These are phyloP conservation scores for Cryptocheilus praepositus DNA, from an alignment of 2,888 invertebrate genomes.

Conservation along the genomic window DNA sequence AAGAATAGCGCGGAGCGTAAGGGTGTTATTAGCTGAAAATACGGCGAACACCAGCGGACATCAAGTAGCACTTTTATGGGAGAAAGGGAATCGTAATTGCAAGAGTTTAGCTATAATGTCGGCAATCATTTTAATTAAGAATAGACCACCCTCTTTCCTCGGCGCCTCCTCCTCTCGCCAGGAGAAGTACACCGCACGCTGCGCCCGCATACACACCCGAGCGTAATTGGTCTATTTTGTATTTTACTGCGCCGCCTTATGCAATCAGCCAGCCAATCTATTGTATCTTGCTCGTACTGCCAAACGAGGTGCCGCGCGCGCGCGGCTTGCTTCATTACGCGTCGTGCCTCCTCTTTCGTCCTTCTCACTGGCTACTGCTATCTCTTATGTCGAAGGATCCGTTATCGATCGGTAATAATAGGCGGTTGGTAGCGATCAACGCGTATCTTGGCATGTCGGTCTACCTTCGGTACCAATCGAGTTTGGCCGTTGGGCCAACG, in stretches of 20 bases:
- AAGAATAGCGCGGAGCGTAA: constrained; percentile 62
- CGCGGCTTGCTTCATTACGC: background rate
- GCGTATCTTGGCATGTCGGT: background rate
- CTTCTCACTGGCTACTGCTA: no score
- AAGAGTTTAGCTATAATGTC: constrained; percentile 68
- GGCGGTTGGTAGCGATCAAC: background rate
- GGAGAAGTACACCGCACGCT: constrained; percentile 31
- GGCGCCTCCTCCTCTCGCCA: constrained; percentile 27
- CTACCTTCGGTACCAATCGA: no score
- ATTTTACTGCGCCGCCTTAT: constrained; percentile 47
- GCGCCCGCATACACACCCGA: constrained; percentile 44
- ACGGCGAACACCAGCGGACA: constrained; percentile 62
- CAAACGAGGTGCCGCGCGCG: constrained; percentile 5
- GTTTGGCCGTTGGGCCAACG: no score
- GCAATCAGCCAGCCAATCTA: constrained; percentile 38
- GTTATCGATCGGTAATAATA: background rate
- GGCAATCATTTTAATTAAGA: constrained; percentile 72
- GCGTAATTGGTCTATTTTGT: constrained; percentile 47
- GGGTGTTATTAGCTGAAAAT: constrained; percentile 68
- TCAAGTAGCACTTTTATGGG: constrained; percentile 61
- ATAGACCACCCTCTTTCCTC: constrained; percentile 42
- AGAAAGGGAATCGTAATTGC: constrained; percentile 66
- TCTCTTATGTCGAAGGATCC: no score
- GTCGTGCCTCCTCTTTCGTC: no score
- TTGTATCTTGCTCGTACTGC: constrained; percentile 2